Percentiles rank a stretch among this genome's conserved stretches.
Conservation (phyloP, 1,140 invertebrate species). For the Sitophilus oryzae region DNA sequence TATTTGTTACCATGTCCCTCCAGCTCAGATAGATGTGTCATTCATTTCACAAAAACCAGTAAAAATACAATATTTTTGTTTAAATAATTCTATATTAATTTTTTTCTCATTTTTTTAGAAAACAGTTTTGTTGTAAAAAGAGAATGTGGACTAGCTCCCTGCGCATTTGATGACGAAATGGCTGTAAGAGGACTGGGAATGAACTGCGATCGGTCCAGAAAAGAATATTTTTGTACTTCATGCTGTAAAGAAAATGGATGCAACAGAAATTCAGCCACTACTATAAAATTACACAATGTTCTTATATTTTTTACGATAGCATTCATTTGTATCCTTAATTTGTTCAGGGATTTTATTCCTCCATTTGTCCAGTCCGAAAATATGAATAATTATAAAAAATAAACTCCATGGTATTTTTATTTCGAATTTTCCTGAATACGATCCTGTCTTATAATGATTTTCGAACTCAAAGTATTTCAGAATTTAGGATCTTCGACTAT, state of each 20-base stretch:
- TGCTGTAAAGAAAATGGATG: slow-evolving; percentile 45
- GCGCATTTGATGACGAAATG: slow-evolving; percentile 45
- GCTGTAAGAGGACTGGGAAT: slow-evolving; percentile 44
- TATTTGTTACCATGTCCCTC: slow-evolving; percentile 44
- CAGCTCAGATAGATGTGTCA: slow-evolving; percentile 48
- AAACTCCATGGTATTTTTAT: background rate
- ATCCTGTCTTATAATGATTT: no score
- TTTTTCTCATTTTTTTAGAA: slow-evolving; percentile 38
- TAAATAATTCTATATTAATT: background rate
- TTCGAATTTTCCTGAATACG: background rate
- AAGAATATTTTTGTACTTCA: slow-evolving; percentile 43
- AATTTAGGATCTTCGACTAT: no score
- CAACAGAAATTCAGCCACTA: slow-evolving; percentile 34
- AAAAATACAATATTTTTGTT: background rate
- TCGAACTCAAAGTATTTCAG: no score
- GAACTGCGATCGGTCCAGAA: slow-evolving; percentile 45
- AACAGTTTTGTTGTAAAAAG: slow-evolving; percentile 45
- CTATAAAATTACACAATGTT: background rate
- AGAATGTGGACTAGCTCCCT: slow-evolving; percentile 50
- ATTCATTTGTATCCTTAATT: slow-evolving; percentile 12
- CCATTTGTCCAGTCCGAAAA: slow-evolving; percentile 10
- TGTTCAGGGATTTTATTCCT: slow-evolving; percentile 16
- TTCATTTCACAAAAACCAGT: slow-evolving; percentile 44
- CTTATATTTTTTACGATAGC: slow-evolving; percentile 2
- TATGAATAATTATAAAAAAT: slow-evolving; percentile 5